Evolutionary conservation across 2,113 vertebrate species (phyloP), one percentile per base, ranked within the genome.

Genomic region (Pleuronectes platessa): DNA sequence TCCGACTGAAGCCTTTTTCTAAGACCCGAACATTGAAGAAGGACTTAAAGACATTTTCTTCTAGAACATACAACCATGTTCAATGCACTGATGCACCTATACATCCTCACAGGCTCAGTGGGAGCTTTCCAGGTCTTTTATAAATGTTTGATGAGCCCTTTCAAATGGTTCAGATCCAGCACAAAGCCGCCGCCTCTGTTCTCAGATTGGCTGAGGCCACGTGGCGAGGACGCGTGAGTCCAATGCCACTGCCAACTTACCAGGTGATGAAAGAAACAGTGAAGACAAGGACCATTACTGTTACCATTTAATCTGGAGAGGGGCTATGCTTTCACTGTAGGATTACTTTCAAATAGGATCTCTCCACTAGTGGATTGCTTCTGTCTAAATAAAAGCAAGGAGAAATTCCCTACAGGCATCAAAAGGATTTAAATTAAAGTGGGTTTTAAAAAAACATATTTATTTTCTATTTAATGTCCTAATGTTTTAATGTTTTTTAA

Each of bases 121-220:
- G 71, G 79, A 66, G 87, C 78, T 86, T 84, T 86, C 76, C 75
- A 84, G 78, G 76, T 77, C 88, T 88, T 54, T 91, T 81, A 88
- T 90, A 90, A 87, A 89, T 87, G 81, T 87, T 87, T 88, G 87
- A 88, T 84, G 84, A 91, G 83, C 71, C 75, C 75, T 88, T 90
- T 91, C 81, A 86, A 87, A 86, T 37, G 66, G 71, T 73, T 82
- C 76, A 84, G 75, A 80, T 20, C 56, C 58, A 66, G 76, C 75
- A 90, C 87, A 89, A 90, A 89, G 91, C 81, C 69, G 61, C 47
- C 71, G 68, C 75, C 68, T 71, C 85, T 73, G 58, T 83, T 55
- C 69, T 81, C 67, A 62, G 62, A 83, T 73, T 83, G 80, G 68
- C 74, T 71, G 20, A 81, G 71, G 76, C 61, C 78, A 79, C 63